Conservation (phyloP, 2,113 vertebrate genomes). For the Panthera tigris region DNA sequence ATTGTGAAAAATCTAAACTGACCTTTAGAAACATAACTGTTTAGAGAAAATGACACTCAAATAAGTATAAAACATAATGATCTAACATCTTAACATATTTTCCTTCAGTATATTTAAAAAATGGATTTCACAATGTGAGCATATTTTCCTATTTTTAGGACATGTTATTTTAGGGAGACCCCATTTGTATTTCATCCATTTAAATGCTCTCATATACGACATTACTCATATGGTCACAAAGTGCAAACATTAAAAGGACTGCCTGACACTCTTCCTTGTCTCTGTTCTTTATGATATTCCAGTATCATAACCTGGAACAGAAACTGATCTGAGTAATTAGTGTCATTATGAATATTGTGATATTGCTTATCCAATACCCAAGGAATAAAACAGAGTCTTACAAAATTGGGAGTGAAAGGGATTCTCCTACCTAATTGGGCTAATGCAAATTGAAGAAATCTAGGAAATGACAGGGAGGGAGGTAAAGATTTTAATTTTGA, state of each 20-base stretch:
- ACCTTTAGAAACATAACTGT: not conserved
- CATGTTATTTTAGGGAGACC: not conserved
- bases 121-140: not conserved
- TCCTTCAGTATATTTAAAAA: not conserved
- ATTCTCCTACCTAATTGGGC: not conserved
- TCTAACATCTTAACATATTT: not conserved
- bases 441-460: not conserved
- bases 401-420: not conserved
- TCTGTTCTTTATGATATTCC: not conserved
- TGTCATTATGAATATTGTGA: not conserved
- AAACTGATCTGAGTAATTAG: not conserved
- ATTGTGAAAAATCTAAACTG: slow-evolving; percentile 49
- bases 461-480: not conserved
- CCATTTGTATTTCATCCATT: not conserved
- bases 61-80: not conserved
- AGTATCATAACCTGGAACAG: not conserved
- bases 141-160: slow-evolving; percentile 11
- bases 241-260: not conserved
- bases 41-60: not conserved
- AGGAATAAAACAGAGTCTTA: not conserved
- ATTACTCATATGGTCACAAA: not conserved
- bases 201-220: not conserved
- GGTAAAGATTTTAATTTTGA: not conserved
- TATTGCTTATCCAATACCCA: not conserved
- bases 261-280: not conserved